Conservation (phyloP, 2,113 vertebrate genomes). For the Anoplopoma fimbria region DNA sequence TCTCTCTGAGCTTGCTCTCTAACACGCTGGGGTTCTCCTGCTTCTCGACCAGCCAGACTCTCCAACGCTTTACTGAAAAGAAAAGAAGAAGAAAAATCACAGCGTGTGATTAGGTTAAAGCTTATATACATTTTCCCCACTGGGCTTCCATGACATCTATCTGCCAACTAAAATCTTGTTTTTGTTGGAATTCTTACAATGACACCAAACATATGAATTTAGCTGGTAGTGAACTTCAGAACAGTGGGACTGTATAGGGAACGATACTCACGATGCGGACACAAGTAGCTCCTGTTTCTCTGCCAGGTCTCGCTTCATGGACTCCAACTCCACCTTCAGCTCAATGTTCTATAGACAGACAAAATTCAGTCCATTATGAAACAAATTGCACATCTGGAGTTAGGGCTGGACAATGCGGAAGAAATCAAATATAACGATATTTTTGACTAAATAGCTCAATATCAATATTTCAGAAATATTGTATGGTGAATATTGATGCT, state of each 20-base stretch:
- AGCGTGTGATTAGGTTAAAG: background rate
- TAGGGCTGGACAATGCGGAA: background rate
- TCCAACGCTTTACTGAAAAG: slow-evolving; percentile 93
- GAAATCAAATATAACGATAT: background rate
- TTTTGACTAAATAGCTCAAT: background rate
- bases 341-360: slow-evolving; percentile 91
- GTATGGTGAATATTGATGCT: background rate
- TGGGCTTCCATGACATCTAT: background rate
- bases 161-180: background rate
- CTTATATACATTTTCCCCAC: background rate
- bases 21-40: slow-evolving; percentile 84
- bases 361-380: background rate
- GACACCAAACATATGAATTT: background rate
- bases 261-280: slow-evolving; percentile 92
- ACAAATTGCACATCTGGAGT: background rate
- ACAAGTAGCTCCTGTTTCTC: slow-evolving; percentile 95
- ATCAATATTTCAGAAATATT: background rate
- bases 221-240: background rate
- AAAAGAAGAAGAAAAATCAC: background rate
- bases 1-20: slow-evolving; percentile 88
- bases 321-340: slow-evolving; percentile 96
- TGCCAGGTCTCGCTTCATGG: slow-evolving; percentile 92
- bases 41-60: slow-evolving; percentile 88
- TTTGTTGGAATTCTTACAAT: background rate
- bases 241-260: background rate